Conservation (phyloP, 2,113 vertebrate genomes). For the Brachyhypopomus gauderio region DNA sequence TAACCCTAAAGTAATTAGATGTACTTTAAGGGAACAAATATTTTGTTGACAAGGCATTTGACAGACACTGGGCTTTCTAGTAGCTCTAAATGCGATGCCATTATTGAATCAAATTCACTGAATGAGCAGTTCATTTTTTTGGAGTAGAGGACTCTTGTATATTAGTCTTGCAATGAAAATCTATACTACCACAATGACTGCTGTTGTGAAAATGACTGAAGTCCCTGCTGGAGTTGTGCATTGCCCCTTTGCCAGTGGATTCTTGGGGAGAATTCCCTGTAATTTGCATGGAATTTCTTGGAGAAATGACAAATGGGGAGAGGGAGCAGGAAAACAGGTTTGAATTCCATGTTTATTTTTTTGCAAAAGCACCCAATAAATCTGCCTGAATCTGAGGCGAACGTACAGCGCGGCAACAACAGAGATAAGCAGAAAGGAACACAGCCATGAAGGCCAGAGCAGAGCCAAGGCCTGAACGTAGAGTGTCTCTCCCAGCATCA, state of each 20-base stretch:
- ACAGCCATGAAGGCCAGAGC: conserved; percentile 29
- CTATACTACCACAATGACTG: background rate
- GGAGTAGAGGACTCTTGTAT: background rate
- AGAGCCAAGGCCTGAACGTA: conserved; percentile 7
- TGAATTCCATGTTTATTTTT: conserved; percentile 55
- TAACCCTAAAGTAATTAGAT: too few species aligned
- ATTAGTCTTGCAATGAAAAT: background rate
- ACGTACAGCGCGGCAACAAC: conserved; percentile 33
- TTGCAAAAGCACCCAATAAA: conserved; percentile 62
- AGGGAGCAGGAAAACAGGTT: conserved; percentile 5
- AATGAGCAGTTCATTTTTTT: background rate
- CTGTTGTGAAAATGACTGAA: background rate
- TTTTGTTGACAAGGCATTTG: background rate
- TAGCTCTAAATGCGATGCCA: background rate
- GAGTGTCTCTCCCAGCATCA: conserved; percentile 22
- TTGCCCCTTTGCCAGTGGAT: background rate
- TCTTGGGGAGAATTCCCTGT: conserved; percentile 21
- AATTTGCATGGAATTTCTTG: conserved; percentile 12
- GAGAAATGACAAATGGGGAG: conserved; percentile 6
- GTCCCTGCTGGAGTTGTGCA: background rate
- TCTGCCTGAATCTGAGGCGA: conserved; percentile 52
- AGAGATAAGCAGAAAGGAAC: conserved; percentile 41
- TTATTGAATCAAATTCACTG: background rate
- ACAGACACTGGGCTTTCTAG: background rate
- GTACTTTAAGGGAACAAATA: conserved; percentile 6